These are phyloP conservation scores for Pyxicephalus adspersus DNA, from an alignment of 2,113 vertebrate species.

Conservation along the genomic window DNA sequence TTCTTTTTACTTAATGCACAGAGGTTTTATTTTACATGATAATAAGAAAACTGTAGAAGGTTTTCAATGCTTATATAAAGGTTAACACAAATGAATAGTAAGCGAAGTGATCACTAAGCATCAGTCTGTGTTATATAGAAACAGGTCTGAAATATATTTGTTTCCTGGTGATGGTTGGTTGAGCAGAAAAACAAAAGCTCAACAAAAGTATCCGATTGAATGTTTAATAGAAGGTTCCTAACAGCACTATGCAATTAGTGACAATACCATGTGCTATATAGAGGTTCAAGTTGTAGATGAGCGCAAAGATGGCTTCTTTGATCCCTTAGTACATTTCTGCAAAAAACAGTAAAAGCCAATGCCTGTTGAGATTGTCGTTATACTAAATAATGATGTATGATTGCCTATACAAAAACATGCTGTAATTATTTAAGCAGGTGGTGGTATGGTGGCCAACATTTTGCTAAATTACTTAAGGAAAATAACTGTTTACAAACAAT, in stretches of 20 bases:
- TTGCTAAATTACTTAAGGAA: slow-evolving; percentile 16
- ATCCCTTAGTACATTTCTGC: slow-evolving; percentile 26
- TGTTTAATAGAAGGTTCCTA: neutral
- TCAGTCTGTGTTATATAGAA: slow-evolving; percentile 44
- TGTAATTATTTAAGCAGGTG: slow-evolving; percentile 35
- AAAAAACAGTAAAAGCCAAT: slow-evolving; percentile 34
- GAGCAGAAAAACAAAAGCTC: slow-evolving; percentile 4
- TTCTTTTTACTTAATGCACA: slow-evolving; percentile 68
- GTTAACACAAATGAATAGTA: slow-evolving; percentile 73
- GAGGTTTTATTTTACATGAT: slow-evolving; percentile 80
- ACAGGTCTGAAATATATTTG: slow-evolving; percentile 33
- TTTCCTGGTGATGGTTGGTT: neutral
- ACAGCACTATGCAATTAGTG: slow-evolving; percentile 5
- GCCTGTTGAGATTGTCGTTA: slow-evolving; percentile 12
- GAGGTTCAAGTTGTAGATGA: slow-evolving; percentile 35
- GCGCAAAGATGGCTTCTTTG: slow-evolving; percentile 11
- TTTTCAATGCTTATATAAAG: slow-evolving; percentile 71
- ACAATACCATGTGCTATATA: slow-evolving; percentile 27
- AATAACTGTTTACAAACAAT: slow-evolving; percentile 52
- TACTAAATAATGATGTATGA: slow-evolving; percentile 49
- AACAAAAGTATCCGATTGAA: slow-evolving; percentile 38
- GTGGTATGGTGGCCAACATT: slow-evolving; percentile 12
- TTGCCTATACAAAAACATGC: slow-evolving; percentile 31
- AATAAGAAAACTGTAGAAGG: slow-evolving; percentile 74
- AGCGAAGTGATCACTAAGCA: slow-evolving; percentile 62